Evolutionary conservation across 2,113 vertebrate genomes (phyloP).

Genomic region (Prietella phreatophila): DNA sequence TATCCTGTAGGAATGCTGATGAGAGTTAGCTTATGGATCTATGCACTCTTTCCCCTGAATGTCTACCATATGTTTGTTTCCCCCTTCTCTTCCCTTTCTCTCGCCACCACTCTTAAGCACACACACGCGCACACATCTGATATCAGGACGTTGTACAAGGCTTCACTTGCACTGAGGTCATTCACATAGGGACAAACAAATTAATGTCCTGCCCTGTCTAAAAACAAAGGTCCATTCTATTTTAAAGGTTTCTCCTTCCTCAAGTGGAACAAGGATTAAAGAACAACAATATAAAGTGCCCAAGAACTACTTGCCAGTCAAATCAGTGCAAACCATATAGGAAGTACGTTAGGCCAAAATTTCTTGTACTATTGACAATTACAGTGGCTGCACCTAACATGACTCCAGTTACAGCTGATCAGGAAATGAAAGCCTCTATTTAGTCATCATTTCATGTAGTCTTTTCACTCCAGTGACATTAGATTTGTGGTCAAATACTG

Average conservation of each 20-base stretch:
- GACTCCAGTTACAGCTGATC: conserved; percentile 5
- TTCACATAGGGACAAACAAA: conserved; percentile 40
- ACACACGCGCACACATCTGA: not conserved
- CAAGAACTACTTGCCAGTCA: not conserved
- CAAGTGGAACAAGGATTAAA: not conserved
- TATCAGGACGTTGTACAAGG: conserved; percentile 9
- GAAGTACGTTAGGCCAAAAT: not conserved
- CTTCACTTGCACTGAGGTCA: conserved; percentile 46
- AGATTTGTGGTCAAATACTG: conserved; percentile 33
- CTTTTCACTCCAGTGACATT: not conserved
- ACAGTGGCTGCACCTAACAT: not conserved
- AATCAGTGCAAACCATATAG: not conserved
- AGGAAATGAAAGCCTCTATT: conserved; percentile 20
- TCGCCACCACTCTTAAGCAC: not conserved
- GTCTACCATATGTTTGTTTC: not conserved
- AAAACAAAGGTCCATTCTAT: conserved; percentile 18
- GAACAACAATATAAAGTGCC: not conserved
- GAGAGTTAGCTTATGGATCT: too few species aligned
- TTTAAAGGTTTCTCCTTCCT: not conserved
- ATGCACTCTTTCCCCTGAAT: not conserved
- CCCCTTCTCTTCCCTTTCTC: too few species aligned
- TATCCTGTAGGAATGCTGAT: too few species aligned
- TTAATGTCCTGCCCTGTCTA: conserved; percentile 41
- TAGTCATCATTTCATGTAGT: conserved; percentile 22
- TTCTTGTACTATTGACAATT: not conserved